Conservation (phyloP, 2,113 vertebrate species). For the Rhinogobius similis region DNA sequence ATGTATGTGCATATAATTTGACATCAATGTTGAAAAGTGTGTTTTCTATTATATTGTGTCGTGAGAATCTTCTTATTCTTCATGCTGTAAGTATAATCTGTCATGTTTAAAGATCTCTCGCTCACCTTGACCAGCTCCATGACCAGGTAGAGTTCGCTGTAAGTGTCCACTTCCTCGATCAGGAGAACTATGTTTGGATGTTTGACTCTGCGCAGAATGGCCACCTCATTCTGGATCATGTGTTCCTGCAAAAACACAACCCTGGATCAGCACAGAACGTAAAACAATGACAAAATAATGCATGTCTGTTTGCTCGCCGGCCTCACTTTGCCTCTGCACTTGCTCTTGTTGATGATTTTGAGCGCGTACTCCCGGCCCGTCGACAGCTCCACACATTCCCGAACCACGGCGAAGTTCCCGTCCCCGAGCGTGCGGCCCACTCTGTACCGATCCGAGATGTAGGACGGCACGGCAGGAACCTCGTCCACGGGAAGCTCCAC, state of each 20-base stretch:
- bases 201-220: conserved; percentile 95
- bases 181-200: conserved; percentile 97
- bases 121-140: conserved; percentile 99
- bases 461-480: conserved; percentile 91
- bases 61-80: too few species aligned
- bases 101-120: too few species aligned
- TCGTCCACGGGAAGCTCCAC: conserved; percentile 81
- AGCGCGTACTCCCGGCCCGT: conserved; percentile 95
- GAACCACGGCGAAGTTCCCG: conserved; percentile 97
- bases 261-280: background rate
- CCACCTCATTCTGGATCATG: conserved; percentile 98
- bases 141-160: conserved; percentile 93
- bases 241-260: conserved; percentile 83
- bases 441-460: conserved; percentile 95
- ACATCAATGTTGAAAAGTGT: too few species aligned
- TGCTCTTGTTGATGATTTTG: conserved; percentile 99
- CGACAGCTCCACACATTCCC: conserved; percentile 96
- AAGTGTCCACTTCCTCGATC: conserved; percentile 98
- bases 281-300: background rate
- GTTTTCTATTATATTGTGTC: too few species aligned
- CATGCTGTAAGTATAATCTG: too few species aligned
- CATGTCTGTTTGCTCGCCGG: background rate
- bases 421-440: conserved; percentile 96
- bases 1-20: too few species aligned
- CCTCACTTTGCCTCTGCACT: conserved; percentile 96